These are phyloP conservation scores for Chloropsis cyanopogon DNA, from an alignment of 2,113 vertebrate species.

Conservation along the genomic window DNA sequence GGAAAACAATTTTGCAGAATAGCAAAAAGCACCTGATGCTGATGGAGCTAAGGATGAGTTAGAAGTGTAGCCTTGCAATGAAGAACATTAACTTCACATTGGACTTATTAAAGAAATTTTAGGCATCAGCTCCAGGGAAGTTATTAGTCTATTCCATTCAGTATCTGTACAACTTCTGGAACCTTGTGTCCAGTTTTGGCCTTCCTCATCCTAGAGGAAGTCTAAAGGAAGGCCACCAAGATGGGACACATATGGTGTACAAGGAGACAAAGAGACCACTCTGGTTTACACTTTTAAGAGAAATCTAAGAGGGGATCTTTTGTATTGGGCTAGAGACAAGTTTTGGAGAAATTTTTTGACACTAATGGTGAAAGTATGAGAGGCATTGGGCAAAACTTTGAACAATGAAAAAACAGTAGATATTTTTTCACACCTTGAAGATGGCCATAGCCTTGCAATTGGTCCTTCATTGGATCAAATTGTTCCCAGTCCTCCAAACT, in stretches of 20 bases:
- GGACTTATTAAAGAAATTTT: not conserved
- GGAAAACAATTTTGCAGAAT: not conserved
- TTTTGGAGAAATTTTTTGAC: not conserved
- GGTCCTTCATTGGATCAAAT: not conserved
- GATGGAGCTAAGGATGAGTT: not conserved
- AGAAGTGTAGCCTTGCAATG: not conserved
- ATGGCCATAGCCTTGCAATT: not conserved
- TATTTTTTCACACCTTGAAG: not conserved
- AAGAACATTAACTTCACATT: not conserved
- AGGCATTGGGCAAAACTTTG: not conserved
- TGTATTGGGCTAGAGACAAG: not conserved
- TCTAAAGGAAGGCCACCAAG: not conserved
- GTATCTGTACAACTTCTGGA: not conserved
- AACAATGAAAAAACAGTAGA: not conserved
- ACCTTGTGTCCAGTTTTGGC: not conserved
- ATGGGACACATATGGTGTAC: fast-evolving
- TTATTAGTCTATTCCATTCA: not conserved
- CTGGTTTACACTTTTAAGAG: not conserved
- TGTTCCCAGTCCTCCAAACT: not conserved
- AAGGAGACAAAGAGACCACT: not conserved
- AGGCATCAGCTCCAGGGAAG: not conserved
- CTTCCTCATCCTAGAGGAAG: not conserved
- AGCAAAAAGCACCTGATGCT: not conserved
- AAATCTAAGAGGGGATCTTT: not conserved
- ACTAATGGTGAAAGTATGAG: not conserved